These are phyloP conservation scores for Solen grandis DNA, from an alignment of 1,140 invertebrate genomes.

Conservation along the genomic window DNA sequence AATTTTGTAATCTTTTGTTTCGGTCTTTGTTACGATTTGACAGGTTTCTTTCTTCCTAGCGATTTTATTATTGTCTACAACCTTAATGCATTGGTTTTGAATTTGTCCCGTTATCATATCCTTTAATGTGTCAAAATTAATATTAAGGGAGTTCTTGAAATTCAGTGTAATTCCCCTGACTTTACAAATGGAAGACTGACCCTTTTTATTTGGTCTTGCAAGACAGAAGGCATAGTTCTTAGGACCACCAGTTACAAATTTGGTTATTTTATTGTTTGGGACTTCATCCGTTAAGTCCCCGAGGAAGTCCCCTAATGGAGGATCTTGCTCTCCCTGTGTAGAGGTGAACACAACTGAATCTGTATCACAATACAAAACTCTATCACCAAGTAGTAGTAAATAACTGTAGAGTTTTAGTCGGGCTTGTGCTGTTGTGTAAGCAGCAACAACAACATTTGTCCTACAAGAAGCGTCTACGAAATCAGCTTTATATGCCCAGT, in stretches of 20 bases:
- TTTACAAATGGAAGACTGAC: background rate
- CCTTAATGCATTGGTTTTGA: background rate
- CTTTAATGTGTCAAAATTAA: background rate
- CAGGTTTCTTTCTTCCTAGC: no score
- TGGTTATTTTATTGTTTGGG: background rate
- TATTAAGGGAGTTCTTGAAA: background rate
- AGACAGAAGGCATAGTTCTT: constrained; percentile 3
- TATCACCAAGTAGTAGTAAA: constrained; percentile 69
- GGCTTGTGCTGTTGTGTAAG: no score
- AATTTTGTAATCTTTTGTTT: constrained; percentile 34
- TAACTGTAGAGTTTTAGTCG: constrained; percentile 76
- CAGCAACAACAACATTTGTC: no score
- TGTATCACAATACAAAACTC: constrained; percentile 80
- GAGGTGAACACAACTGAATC: no score
- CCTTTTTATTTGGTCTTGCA: background rate
- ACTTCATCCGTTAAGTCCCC: background rate
- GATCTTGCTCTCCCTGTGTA: no score
- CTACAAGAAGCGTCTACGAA: constrained; percentile 57
- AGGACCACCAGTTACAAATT: constrained; percentile 2
- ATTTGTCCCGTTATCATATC: background rate
- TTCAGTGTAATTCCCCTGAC: background rate
- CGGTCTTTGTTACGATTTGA: constrained; percentile 18
- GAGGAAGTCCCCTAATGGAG: constrained; percentile 16
- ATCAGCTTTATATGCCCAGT: constrained; percentile 7
- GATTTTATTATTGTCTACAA: no score